A percentile compares a stretch with the other conserved stretches of the same genome.
These are phyloP conservation scores for Mus minutoides DNA, from an alignment of 2,797 vertebrate genomes.

Conservation along the genomic window DNA sequence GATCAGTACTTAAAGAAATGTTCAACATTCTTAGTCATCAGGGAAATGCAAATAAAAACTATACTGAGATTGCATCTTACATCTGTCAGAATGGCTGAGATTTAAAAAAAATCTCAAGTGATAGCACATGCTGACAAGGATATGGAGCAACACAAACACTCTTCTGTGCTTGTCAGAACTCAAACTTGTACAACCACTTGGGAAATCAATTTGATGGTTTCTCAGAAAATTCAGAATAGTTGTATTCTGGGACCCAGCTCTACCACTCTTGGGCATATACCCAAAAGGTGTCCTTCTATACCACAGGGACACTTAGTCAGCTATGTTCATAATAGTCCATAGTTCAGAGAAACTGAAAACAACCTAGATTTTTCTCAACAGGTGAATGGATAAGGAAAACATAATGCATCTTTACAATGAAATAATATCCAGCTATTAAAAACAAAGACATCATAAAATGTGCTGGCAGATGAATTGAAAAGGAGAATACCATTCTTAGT, in stretches of 20 bases:
- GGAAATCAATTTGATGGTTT: neutral
- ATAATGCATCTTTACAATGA: neutral
- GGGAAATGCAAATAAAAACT: neutral
- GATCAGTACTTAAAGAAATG: neutral
- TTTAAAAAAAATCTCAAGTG: neutral
- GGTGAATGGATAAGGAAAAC: neutral
- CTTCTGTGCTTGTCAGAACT: neutral
- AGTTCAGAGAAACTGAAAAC: neutral
- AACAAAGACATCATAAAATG: neutral
- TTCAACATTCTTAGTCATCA: neutral
- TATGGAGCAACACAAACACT: neutral
- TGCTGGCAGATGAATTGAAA: neutral
- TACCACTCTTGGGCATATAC: neutral
- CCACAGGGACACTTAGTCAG: neutral
- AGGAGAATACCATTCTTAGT: neutral
- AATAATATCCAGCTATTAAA: neutral
- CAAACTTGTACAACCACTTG: neutral
- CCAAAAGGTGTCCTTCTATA: neutral
- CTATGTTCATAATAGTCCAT: neutral
- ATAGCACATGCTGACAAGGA: neutral
- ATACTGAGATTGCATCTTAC: neutral
- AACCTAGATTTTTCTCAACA: neutral
- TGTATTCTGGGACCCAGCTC: neutral
- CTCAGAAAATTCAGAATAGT: neutral
- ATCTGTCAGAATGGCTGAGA: neutral